Evolutionary conservation across 2,888 invertebrate genomes (phyloP), one percentile per base, ranked within the genome.

Genomic region (Stenodera caucasica): DNA sequence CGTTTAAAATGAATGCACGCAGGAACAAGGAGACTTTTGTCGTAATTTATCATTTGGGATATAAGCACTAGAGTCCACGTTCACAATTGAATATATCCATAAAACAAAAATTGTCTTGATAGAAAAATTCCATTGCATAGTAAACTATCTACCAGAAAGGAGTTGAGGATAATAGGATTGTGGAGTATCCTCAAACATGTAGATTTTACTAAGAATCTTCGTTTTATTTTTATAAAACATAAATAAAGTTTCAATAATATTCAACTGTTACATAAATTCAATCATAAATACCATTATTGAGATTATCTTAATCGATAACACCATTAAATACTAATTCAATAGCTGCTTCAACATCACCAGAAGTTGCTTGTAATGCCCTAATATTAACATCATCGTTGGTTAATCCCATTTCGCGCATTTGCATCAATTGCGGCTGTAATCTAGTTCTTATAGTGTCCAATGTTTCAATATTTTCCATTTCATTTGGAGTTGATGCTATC

Each of bases 351-450:
- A 97, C 90, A 77, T 96, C 92, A 56, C 97, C 96, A 69, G 82
- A 78, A 52, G 91, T 90, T 57, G 91, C 87, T 65, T 90, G 87
- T 40, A 98, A 82, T 2, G 94, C 96, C 68, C 92, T 88, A n/a
- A 93, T 81, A 77, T 96, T 96, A 55, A 91, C 83, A 2, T 87
- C 85, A 74, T 95, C 93, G 80, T 97, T 90, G 26, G 87, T 81
- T 18, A 98, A 87, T 0, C 97, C 97, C 87, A 97, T 90, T 77
- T 96, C 96, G 67, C 90, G 87, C 92, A 98, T 92, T 74, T 91
- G 91, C 55, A 85, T 84, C 65, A 92, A 80, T 71, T 90, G 90
- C 1, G 84, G 81, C 53, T 81, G 80, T 66, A 82, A 81, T 21
- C 81, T 75, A 69, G 78, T 73, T 63, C 67, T 78, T 70, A 79